A percentile compares a stretch with the other conserved stretches of the same genome.
Evolutionary conservation across 2,113 vertebrate genomes (phyloP).

Genomic region (Labrus mixtus): DNA sequence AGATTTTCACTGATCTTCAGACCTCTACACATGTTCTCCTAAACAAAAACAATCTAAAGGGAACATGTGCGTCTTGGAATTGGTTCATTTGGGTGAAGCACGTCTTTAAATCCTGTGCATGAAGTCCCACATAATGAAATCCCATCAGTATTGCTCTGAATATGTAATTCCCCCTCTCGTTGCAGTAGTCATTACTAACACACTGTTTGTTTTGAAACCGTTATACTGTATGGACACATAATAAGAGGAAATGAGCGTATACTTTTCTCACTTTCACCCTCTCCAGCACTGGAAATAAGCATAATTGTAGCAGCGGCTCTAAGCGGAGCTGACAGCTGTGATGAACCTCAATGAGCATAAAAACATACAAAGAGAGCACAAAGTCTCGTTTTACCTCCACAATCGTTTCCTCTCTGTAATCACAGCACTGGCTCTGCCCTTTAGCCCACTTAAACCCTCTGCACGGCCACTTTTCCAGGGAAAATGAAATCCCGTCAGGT

Average conservation of each 20-base stretch:
- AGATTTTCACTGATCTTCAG: neutral
- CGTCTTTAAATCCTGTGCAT: neutral
- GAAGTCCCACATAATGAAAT: constrained; percentile 35
- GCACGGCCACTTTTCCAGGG: constrained; percentile 60
- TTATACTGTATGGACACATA: constrained; percentile 66
- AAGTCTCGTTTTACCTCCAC: constrained; percentile 73
- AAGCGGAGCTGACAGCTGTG: constrained; percentile 75
- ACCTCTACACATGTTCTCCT: too few relatives aligned
- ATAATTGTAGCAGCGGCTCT: constrained; percentile 67
- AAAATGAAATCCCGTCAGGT: constrained; percentile 60
- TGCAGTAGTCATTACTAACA: constrained; percentile 64
- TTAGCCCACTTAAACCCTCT: constrained; percentile 64
- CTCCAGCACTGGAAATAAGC: constrained; percentile 63
- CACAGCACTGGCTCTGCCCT: constrained; percentile 67
- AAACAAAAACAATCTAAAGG: neutral
- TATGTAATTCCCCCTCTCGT: constrained; percentile 25
- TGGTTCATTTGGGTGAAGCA: neutral
- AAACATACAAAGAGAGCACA: constrained; percentile 74
- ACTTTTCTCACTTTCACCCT: constrained; percentile 75
- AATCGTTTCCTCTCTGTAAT: constrained; percentile 75
- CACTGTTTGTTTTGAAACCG: constrained; percentile 72
- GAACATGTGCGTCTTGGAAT: neutral
- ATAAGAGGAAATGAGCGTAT: constrained; percentile 75
- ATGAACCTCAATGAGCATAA: constrained; percentile 75
- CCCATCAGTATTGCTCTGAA: constrained; percentile 47